Evolutionary conservation across 2,888 invertebrate species (phyloP).

Genomic region (Clivina fossor): DNA sequence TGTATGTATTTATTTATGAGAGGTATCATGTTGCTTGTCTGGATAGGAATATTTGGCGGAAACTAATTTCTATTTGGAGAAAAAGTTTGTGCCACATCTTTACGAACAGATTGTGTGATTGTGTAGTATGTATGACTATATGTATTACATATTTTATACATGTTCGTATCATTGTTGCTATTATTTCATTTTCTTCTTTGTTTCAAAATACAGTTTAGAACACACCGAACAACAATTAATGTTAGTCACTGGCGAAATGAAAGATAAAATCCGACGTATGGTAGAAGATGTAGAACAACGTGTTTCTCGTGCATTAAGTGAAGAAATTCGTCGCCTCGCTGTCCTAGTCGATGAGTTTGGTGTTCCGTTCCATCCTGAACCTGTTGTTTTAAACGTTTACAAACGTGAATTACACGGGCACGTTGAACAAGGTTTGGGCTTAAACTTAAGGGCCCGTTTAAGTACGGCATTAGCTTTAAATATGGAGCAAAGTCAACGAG

Average conservation of each 20-base stretch:
- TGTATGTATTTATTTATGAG: too few species aligned
- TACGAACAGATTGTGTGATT: too few species aligned
- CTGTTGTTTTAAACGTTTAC: conserved; percentile 84
- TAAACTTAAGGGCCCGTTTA: conserved; percentile 74
- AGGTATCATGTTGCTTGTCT: too few species aligned
- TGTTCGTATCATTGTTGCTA: too few species aligned
- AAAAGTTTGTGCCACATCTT: too few species aligned
- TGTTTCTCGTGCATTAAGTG: conserved; percentile 86
- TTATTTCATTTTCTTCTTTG: too few species aligned
- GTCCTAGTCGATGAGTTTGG: conserved; percentile 94
- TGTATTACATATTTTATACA: too few species aligned
- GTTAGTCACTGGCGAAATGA: conserved; percentile 88
- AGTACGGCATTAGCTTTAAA: conserved; percentile 87
- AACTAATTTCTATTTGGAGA: too few species aligned
- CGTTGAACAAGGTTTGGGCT: conserved; percentile 86
- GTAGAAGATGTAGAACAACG: conserved; percentile 94
- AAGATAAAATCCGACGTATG: conserved; percentile 92
- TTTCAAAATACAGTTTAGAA: conserved; percentile 81
- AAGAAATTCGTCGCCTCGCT: conserved; percentile 92
- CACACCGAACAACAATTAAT: conserved; percentile 87
- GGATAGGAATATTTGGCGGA: too few species aligned
- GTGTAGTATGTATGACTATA: too few species aligned
- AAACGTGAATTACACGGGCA: conserved; percentile 91
- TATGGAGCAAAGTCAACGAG: conserved; percentile 86
- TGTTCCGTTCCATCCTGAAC: conserved; percentile 86